These are phyloP conservation scores for Odontamblyopus rebecca DNA, from an alignment of 2,797 vertebrate genomes.

Conservation along the genomic window DNA sequence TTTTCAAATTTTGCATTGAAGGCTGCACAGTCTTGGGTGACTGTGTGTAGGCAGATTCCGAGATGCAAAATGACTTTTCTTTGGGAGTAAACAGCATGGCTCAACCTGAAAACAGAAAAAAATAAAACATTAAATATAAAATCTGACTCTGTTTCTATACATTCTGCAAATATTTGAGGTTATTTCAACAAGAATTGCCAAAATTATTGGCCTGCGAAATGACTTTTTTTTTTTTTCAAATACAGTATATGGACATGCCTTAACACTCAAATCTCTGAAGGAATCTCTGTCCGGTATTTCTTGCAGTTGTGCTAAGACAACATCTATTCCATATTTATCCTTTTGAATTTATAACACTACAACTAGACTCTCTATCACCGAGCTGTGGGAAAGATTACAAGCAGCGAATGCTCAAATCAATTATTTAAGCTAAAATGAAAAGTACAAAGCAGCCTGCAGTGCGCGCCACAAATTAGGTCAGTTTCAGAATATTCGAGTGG, in stretches of 20 bases:
- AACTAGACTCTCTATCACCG: slow-evolving; percentile 45
- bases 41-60: too few species aligned
- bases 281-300: slow-evolving; percentile 46
- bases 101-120: too few species aligned
- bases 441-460: slow-evolving; percentile 74
- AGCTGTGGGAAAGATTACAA: slow-evolving; percentile 60
- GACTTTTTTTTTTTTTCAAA: too few species aligned
- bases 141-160: too few species aligned
- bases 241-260: neutral
- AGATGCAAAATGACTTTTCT: too few species aligned
- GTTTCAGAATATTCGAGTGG: slow-evolving; percentile 72
- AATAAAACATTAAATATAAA: too few species aligned
- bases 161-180: too few species aligned
- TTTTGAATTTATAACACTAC: slow-evolving; percentile 58
- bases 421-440: slow-evolving; percentile 76
- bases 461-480: slow-evolving; percentile 70
- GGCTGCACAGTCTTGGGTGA: too few species aligned
- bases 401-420: slow-evolving; percentile 65
- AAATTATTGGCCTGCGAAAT: too few species aligned
- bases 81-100: too few species aligned
- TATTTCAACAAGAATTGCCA: too few species aligned
- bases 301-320: slow-evolving; percentile 62
- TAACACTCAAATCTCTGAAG: neutral
- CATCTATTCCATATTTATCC: slow-evolving; percentile 65
- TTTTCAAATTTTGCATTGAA: too few species aligned